Evolutionary conservation across 2,797 vertebrate species (phyloP), one percentile per base, ranked within the genome.

Genomic region (Neoniphon sammara): DNA sequence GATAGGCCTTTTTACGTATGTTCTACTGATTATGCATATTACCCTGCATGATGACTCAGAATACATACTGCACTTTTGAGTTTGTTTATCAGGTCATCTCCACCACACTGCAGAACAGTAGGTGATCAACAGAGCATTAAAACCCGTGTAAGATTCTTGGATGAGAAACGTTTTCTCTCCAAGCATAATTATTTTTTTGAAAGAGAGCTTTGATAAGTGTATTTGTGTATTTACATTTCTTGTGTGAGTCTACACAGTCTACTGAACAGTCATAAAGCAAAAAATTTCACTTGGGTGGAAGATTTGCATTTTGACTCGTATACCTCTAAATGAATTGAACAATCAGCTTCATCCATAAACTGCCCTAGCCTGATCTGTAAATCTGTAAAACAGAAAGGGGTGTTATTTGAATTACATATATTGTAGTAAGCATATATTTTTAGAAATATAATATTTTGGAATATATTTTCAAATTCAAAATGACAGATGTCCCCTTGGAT

Each of bases 371-470:
- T 66, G 61, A 62, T 42, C 56, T 68, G 34, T 11, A 50, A 42
- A 25, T n/a, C n/a, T n/a, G 91, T 88, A 91, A 70, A 76, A 80
- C 88, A 91, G 88, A 83, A 71, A 82, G 70, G 80, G 66, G 65
- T 73, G 67, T 70, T 1, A 66, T 64, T 59, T 73, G 50, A 85
- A 60, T 84, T 63, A 73, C 60, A 68, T 72, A 59, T 34, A 66
- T 58, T 80, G 68, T 67, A 67, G 31, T 70, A 60, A 46, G 18
- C 57, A 55, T 80, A 63, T 34, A 42, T n/a, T 46, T 76, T 77
- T 68, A 60, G 44, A 64, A 61, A 75, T 52, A 58, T 47, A 11
- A 65, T 64, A 59, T 65, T 47, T n/a, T 74, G 64, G 73, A 74
- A 76, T 58, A 58, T 66, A 54, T 82, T 75, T 69, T 71, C 8